phyloP scores from a whole-genome alignment of 2,113 vertebrate genomes.

The Syngnathus typhle region DNA sequence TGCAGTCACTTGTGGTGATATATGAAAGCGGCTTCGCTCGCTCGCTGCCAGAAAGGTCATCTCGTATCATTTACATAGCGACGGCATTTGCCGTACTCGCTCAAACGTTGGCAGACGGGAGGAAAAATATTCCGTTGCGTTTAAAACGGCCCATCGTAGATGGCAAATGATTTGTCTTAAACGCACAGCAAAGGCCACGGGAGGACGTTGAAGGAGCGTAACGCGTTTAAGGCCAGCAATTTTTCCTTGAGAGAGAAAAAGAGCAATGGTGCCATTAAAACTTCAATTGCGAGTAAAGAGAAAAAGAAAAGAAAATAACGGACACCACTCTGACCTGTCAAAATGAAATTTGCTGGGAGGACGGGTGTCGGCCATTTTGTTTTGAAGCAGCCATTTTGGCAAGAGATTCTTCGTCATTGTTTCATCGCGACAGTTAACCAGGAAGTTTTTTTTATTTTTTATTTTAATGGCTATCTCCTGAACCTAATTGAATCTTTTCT shows the following conservation, averaged over 20 bases:
- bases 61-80: constrained; percentile 87
- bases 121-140: background rate
- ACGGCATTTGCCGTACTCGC: constrained; percentile 65
- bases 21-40: constrained; percentile 86
- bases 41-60: constrained; percentile 88
- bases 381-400: too few species aligned
- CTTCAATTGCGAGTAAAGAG: background rate
- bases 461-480: too few species aligned
- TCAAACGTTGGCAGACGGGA: background rate
- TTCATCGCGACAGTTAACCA: too few species aligned
- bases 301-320: too few species aligned
- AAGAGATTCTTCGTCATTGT: too few species aligned
- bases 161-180: background rate
- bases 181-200: background rate
- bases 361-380: too few species aligned
- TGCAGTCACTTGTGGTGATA: constrained; percentile 80
- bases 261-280: constrained; percentile 78
- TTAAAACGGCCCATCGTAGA: background rate
- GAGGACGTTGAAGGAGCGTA: background rate
- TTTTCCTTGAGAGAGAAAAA: constrained; percentile 85
- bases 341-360: too few species aligned
- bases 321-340: too few species aligned
- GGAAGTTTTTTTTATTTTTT: too few species aligned
- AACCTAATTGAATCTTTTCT: too few species aligned
- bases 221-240: constrained; percentile 87